These are phyloP conservation scores for Leptura quadrifasciata DNA, from an alignment of 2,888 invertebrate species.

Conservation along the genomic window DNA sequence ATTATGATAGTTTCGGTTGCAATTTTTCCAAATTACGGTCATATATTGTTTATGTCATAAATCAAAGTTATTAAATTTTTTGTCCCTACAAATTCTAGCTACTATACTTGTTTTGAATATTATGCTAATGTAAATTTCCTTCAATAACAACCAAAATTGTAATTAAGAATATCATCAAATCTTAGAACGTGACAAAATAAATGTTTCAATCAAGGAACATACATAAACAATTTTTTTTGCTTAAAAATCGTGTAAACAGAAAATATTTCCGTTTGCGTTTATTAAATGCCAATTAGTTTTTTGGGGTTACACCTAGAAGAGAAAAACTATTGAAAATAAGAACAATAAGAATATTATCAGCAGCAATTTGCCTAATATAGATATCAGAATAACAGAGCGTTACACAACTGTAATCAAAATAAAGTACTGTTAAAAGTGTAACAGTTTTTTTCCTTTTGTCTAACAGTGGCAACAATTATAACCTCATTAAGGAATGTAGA, in stretches of 20 bases:
- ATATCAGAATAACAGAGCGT: background rate
- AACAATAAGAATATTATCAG: background rate
- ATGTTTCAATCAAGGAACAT: background rate
- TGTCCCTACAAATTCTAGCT: no score
- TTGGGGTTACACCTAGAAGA: background rate
- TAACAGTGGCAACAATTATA: conserved; percentile 7
- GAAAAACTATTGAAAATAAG: background rate
- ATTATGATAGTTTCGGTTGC: no score
- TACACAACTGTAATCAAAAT: conserved; percentile 1
- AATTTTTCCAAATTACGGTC: no score
- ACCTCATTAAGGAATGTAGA: conserved; percentile 2
- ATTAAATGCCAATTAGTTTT: background rate
- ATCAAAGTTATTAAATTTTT: no score
- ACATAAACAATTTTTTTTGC: background rate
- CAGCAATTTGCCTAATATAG: background rate
- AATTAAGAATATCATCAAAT: background rate
- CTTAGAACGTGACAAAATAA: background rate
- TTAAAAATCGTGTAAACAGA: background rate
- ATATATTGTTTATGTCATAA: no score
- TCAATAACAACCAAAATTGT: background rate
- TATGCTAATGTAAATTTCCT: background rate
- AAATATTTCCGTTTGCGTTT: background rate
- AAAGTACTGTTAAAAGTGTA: background rate
- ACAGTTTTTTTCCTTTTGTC: background rate
- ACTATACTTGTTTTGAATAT: background rate